Conservation (phyloP, 2,888 invertebrate species). For the Parasteatoda lunata region DNA sequence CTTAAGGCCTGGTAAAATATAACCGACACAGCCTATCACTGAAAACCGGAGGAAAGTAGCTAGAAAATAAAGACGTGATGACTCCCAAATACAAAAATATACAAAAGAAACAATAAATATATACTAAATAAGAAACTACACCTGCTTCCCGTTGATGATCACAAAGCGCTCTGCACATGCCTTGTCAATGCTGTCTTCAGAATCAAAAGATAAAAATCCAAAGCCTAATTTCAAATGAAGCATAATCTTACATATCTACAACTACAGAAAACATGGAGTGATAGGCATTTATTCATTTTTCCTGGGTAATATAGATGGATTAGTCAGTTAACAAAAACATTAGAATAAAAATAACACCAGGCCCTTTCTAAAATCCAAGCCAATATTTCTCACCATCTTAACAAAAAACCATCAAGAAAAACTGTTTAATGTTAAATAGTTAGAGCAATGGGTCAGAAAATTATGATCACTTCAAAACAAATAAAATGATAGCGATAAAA, state of each 20-base stretch:
- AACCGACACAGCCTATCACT: no score
- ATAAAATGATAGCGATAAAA: no score
- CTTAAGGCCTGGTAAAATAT: no score
- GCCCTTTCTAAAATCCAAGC: no score
- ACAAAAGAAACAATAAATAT: conserved; percentile 26
- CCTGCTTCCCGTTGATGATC: conserved; percentile 95
- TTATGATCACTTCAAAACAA: no score
- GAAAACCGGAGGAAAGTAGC: no score
- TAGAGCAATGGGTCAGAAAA: no score
- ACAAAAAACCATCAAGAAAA: no score
- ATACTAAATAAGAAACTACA: conserved; percentile 74
- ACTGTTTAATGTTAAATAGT: no score
- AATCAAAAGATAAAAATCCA: conserved; percentile 95
- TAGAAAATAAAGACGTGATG: neutral
- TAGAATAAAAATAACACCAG: neutral
- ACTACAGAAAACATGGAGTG: conserved; percentile 40
- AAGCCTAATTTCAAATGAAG: conserved; percentile 80
- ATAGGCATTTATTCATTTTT: conserved; percentile 21
- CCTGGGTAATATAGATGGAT: conserved; percentile 24
- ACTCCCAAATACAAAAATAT: neutral
- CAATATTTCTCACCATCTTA: no score
- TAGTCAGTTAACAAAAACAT: neutral
- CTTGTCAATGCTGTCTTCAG: conserved; percentile 92
- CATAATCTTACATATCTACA: conserved; percentile 49
- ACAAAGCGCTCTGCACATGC: conserved; percentile 95